Conservation (phyloP, 2,113 vertebrate genomes). For the Indicator indicator region DNA sequence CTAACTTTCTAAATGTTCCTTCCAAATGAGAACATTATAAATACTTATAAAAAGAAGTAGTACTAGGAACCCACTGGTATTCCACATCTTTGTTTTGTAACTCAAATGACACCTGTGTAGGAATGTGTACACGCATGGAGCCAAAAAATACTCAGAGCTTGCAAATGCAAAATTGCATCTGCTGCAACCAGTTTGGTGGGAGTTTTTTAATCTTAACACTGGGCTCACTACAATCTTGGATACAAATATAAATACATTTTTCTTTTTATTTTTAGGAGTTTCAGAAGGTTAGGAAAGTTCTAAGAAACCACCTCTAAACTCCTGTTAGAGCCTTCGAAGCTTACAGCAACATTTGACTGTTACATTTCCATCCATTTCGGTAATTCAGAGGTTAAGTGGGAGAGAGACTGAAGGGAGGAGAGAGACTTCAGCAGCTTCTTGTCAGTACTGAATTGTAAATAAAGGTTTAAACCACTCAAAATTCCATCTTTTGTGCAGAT, state of each 20-base stretch:
- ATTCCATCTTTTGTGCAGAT: conserved; percentile 41
- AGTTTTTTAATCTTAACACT: neutral
- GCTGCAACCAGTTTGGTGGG: neutral
- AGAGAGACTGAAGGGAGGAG: neutral
- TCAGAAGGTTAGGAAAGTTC: neutral
- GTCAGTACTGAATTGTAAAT: conserved; percentile 5
- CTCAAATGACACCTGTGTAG: neutral
- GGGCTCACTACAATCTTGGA: neutral
- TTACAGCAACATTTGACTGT: neutral
- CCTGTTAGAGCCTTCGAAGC: neutral
- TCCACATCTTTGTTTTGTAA: neutral
- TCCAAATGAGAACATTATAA: neutral
- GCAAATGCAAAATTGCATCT: neutral
- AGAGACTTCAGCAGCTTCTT: neutral
- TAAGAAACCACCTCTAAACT: neutral
- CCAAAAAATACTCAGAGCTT: neutral
- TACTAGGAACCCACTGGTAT: too few relatives aligned
- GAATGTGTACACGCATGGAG: neutral
- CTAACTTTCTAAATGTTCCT: neutral
- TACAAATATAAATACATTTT: neutral
- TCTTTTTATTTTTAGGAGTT: neutral
- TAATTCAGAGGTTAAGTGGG: conserved; percentile 17
- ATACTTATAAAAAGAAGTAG: too few relatives aligned
- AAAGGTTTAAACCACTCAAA: conserved; percentile 53
- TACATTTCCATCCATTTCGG: neutral